These are phyloP conservation scores for Rhinopomastus cyanomelas DNA, from an alignment of 2,113 vertebrate species.

Conservation along the genomic window DNA sequence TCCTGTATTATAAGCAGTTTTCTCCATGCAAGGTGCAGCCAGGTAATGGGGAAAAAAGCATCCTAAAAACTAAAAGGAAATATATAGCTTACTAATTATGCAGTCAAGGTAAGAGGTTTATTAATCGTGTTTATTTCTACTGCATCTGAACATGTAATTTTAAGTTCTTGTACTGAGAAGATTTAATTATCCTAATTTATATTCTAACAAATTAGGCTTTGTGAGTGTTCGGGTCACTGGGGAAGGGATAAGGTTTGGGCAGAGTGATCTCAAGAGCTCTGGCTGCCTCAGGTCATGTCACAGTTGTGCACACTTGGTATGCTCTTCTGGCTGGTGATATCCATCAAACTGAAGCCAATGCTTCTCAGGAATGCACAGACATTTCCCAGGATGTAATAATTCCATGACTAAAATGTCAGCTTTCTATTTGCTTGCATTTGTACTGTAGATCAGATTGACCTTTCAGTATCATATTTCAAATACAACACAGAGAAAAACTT, in stretches of 20 bases:
- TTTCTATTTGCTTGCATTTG: constrained; percentile 12
- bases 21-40: neutral
- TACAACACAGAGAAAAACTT: neutral
- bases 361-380: constrained; percentile 34
- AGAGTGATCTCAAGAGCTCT: neutral
- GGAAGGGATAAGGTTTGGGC: neutral
- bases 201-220: neutral
- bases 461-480: constrained; percentile 3
- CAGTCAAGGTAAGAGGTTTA: neutral
- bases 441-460: neutral
- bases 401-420: neutral
- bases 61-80: neutral
- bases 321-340: neutral
- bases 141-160: neutral
- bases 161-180: neutral
- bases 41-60: neutral
- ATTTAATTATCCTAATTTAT: neutral
- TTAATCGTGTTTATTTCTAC: neutral
- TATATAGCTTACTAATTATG: neutral
- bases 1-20: neutral
- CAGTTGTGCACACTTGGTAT: neutral
- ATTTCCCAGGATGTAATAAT: constrained; percentile 9
- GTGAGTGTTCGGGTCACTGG: neutral
- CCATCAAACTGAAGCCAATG: neutral
- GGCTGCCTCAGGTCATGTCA: neutral